These are phyloP conservation scores for Trissoscelio sp. DNA, from an alignment of 2,888 invertebrate genomes.

Conservation along the genomic window DNA sequence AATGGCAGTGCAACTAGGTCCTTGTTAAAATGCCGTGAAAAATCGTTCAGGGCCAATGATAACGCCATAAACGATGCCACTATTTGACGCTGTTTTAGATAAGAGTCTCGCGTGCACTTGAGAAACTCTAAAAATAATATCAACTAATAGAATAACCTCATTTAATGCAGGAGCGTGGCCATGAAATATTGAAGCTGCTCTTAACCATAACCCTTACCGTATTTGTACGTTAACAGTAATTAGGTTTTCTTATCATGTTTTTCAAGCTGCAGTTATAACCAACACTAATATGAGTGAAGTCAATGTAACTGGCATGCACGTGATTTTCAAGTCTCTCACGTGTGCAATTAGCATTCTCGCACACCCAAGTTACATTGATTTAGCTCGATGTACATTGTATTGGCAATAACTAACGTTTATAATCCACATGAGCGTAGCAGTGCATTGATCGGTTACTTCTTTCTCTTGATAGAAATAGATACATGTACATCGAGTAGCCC, in stretches of 20 bases:
- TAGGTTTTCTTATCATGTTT: conserved; percentile 64
- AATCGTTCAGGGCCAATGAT: conserved; percentile 62
- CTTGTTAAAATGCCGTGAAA: conserved; percentile 17
- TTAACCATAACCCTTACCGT: conserved; percentile 66
- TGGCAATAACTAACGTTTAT: conserved; percentile 11
- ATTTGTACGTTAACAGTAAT: conserved; percentile 58
- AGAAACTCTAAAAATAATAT: conserved; percentile 61
- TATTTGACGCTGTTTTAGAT: conserved; percentile 56
- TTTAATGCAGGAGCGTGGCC: conserved; percentile 59
- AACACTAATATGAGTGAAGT: conserved; percentile 59
- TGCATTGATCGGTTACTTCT: conserved; percentile 49
- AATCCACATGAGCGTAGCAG: conserved; percentile 20
- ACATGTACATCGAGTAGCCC: conserved; percentile 63
- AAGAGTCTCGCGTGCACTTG: conserved; percentile 66
- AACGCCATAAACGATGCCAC: conserved; percentile 58
- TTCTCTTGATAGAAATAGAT: conserved; percentile 47
- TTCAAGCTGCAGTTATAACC: conserved; percentile 45
- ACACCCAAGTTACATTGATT: conserved; percentile 47
- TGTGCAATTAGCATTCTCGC: conserved; percentile 26
- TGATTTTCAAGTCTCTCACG: conserved; percentile 31
- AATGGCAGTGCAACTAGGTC: conserved; percentile 26
- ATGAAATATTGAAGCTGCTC: conserved; percentile 63
- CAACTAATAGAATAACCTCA: conserved; percentile 64
- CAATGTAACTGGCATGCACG: conserved; percentile 59
- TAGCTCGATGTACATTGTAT: conserved; percentile 59